These are phyloP conservation scores for Neodontobutis hainanensis DNA, from an alignment of 2,113 vertebrate genomes.

Conservation along the genomic window DNA sequence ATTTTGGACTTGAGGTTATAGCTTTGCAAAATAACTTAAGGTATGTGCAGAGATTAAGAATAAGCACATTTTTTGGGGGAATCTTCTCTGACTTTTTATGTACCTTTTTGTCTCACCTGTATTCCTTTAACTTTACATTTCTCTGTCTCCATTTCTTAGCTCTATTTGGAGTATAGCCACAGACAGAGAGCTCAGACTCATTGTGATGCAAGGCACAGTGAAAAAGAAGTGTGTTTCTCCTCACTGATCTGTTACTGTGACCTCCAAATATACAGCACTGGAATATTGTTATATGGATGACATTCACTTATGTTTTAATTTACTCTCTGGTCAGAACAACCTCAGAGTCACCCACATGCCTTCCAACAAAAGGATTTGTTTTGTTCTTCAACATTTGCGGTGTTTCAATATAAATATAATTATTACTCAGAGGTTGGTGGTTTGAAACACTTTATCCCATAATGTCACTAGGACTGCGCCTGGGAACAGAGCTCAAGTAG, in stretches of 20 bases:
- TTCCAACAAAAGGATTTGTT: no score
- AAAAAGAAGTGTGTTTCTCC: slow-evolving; percentile 6
- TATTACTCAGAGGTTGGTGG: no score
- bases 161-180: slow-evolving; percentile 16
- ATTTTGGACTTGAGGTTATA: no score
- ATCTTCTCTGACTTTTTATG: slow-evolving; percentile 2
- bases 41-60: no score
- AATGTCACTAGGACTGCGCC: slow-evolving; percentile 5
- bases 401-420: no score
- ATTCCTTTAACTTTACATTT: background rate
- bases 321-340: background rate
- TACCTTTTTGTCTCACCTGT: background rate
- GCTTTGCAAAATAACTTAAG: no score
- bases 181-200: slow-evolving; percentile 24
- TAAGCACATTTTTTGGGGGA: no score
- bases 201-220: slow-evolving; percentile 40
- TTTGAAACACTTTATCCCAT: background rate
- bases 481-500: slow-evolving; percentile 11
- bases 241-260: slow-evolving; percentile 11
- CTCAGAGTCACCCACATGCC: background rate
- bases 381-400: no score
- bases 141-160: background rate
- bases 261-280: slow-evolving; percentile 15
- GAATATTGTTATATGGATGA: background rate
- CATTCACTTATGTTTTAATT: background rate